Evolutionary conservation across 2,888 invertebrate genomes (phyloP).

Genomic region (Megaustenia siamemsis): DNA sequence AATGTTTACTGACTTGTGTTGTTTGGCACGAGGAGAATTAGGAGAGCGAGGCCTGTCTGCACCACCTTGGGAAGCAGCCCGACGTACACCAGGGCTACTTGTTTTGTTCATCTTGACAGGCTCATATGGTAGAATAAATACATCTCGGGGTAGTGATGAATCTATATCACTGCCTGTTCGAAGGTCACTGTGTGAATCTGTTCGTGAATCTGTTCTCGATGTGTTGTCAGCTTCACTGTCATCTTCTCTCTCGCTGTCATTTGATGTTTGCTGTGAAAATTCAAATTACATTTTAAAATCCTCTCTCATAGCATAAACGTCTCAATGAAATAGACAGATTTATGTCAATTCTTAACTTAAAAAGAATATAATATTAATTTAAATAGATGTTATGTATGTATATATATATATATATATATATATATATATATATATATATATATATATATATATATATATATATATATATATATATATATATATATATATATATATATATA

Average conservation of each 20-base stretch:
- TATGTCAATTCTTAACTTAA: no score
- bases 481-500: no score
- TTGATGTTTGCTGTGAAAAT: constrained; percentile 82
- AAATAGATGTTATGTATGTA: no score
- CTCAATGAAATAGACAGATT: no score
- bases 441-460: no score
- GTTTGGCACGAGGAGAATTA: constrained; percentile 81
- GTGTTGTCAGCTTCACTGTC: constrained; percentile 70
- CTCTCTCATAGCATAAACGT: no score
- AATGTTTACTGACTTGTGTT: constrained; percentile 65
- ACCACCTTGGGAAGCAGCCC: constrained; percentile 45
- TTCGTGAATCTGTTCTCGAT: constrained; percentile 68
- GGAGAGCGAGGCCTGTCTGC: constrained; percentile 55
- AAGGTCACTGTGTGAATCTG: constrained; percentile 69
- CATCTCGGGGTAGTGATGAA: constrained; percentile 53
- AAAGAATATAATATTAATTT: no score
- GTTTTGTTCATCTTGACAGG: constrained; percentile 59
- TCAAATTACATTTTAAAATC: no score
- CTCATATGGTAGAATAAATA: constrained; percentile 53
- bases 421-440: no score
- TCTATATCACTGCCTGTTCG: constrained; percentile 56
- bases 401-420: no score
- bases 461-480: no score
- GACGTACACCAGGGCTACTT: constrained; percentile 54
- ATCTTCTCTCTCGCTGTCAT: constrained; percentile 72